These are phyloP conservation scores for Neodon shergylaensis DNA, from an alignment of 2,113 vertebrate genomes.

Conservation along the genomic window DNA sequence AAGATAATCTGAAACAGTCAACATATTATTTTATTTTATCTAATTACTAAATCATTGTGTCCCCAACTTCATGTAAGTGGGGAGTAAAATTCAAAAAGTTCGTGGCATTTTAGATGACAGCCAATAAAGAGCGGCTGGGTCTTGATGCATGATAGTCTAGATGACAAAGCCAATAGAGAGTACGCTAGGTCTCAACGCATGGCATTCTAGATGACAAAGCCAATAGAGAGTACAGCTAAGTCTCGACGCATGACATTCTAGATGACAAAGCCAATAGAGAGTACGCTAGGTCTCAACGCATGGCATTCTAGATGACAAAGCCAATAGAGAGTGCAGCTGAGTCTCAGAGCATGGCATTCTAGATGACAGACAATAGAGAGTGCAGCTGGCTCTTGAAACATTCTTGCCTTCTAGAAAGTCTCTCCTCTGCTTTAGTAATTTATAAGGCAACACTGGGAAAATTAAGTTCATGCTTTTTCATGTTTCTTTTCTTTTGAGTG, in stretches of 20 bases:
- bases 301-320: no score
- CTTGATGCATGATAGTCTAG: no score
- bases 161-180: no score
- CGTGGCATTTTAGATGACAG: background rate
- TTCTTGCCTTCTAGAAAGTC: background rate
- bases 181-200: background rate
- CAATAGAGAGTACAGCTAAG: no score
- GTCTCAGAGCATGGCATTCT: no score
- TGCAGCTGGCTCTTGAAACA: background rate
- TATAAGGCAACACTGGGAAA: background rate
- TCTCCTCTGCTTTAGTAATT: background rate
- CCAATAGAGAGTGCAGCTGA: no score
- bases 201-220: no score
- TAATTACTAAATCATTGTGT: background rate
- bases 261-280: no score
- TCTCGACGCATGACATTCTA: accelerated
- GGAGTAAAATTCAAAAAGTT: background rate
- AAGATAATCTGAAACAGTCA: background rate
- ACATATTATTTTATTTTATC: background rate
- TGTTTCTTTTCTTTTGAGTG: background rate
- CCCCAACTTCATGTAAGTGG: background rate
- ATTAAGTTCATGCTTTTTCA: background rate
- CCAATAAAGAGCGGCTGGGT: background rate
- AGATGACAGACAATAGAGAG: no score
- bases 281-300: background rate